A percentile compares a stretch with the other conserved stretches of the same genome.
Conservation (phyloP, 1,140 invertebrate genomes). For the Polypedilum vanderplanki region DNA sequence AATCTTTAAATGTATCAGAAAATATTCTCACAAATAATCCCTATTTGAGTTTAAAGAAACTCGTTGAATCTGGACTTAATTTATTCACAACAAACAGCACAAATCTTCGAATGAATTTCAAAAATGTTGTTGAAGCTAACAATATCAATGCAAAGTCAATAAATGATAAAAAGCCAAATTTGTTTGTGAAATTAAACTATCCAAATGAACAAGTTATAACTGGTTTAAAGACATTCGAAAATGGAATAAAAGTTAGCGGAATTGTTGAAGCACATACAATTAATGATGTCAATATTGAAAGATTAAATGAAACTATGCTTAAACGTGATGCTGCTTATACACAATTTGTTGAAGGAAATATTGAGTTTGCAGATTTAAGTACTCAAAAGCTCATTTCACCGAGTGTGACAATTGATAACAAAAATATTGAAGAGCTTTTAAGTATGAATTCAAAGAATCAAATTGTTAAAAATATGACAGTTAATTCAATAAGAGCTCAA, state of each 20-base stretch:
- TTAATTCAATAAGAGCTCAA: background rate
- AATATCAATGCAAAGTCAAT: conserved; percentile 37
- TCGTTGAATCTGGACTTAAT: conserved; percentile 33
- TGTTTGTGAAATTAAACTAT: conserved; percentile 37
- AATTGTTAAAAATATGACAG: background rate
- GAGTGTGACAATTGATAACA: conserved; percentile 32
- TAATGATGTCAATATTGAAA: conserved; percentile 35
- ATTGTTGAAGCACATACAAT: conserved; percentile 36
- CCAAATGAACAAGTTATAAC: conserved; percentile 37
- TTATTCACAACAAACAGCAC: conserved; percentile 34
- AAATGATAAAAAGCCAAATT: conserved; percentile 36
- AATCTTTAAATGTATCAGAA: conserved; percentile 34
- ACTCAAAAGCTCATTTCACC: conserved; percentile 34
- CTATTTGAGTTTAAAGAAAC: conserved; percentile 32
- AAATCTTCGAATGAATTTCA: conserved; percentile 42
- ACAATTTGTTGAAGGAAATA: conserved; percentile 42
- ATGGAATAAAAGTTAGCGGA: conserved; percentile 31
- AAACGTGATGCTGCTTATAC: conserved; percentile 37
- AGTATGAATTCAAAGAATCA: background rate
- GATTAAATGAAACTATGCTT: conserved; percentile 35
- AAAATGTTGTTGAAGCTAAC: conserved; percentile 39
- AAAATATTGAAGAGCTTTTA: conserved; percentile 29
- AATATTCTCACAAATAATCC: conserved; percentile 37
- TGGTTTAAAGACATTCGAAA: conserved; percentile 34
- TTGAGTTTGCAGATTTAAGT: conserved; percentile 39